These are phyloP conservation scores for Pelecanus crispus DNA, from an alignment of 2,113 vertebrate species.

Conservation along the genomic window DNA sequence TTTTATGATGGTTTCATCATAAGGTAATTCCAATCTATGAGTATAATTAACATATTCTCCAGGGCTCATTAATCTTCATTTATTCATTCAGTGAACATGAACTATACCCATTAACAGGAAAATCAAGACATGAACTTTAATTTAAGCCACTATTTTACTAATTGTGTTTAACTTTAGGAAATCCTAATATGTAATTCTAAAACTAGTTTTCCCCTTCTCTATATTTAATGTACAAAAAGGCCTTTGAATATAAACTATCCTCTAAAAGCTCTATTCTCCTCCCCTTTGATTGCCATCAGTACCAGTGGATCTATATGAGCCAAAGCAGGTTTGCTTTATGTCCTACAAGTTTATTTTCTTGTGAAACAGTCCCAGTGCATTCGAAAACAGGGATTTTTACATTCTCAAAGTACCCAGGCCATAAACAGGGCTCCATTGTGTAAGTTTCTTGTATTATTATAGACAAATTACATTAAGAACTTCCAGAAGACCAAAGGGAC, in stretches of 20 bases:
- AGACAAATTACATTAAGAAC: neutral
- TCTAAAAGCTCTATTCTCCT: neutral
- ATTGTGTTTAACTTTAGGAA: conserved; percentile 35
- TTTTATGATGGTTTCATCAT: conserved; percentile 38
- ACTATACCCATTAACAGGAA: conserved; percentile 34
- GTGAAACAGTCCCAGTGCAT: neutral
- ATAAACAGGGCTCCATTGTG: neutral
- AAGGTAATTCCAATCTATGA: conserved; percentile 52
- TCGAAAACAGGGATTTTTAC: neutral
- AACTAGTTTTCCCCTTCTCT: neutral
- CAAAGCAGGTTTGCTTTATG: neutral
- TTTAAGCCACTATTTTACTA: conserved; percentile 5
- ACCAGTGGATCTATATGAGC: rapidly evolving
- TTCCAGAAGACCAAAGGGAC: neutral
- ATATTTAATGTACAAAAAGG: neutral
- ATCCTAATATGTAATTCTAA: neutral
- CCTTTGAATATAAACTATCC: neutral
- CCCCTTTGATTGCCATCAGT: neutral
- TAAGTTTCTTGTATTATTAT: neutral
- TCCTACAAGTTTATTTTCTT: neutral
- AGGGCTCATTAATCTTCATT: conserved; percentile 63
- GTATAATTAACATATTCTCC: conserved; percentile 52
- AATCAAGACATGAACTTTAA: conserved; percentile 46
- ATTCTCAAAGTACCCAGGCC: neutral
- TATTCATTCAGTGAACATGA: conserved; percentile 27